These are phyloP conservation scores for Acanthurus tractus DNA, from an alignment of 2,797 vertebrate genomes.

Conservation along the genomic window DNA sequence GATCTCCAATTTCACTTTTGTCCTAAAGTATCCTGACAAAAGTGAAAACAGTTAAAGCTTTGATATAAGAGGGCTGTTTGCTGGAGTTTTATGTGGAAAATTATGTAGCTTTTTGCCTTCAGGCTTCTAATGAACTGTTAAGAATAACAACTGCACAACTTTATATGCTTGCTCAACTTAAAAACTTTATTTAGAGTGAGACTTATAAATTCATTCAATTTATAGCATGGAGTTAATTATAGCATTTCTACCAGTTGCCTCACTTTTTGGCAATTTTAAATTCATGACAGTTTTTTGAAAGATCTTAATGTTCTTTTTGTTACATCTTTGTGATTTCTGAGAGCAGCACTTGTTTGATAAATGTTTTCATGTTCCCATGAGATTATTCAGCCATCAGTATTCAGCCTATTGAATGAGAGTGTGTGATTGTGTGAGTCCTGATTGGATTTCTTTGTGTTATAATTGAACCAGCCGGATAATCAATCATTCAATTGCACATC, in stretches of 20 bases:
- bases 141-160: background rate
- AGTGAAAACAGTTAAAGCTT: background rate
- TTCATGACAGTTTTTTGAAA: background rate
- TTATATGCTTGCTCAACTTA: background rate
- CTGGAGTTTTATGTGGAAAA: slow-evolving; percentile 12
- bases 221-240: background rate
- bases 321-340: background rate
- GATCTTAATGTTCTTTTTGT: slow-evolving; percentile 2
- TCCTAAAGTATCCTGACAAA: background rate
- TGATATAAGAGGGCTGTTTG: slow-evolving; percentile 14
- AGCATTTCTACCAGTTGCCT: background rate
- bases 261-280: background rate
- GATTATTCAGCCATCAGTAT: slow-evolving; percentile 21
- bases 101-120: background rate
- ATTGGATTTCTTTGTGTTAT: slow-evolving; percentile 35
- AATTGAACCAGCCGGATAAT: slow-evolving; percentile 38
- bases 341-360: slow-evolving; percentile 13
- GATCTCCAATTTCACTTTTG: slow-evolving; percentile 6
- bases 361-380: slow-evolving; percentile 15
- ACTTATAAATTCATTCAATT: background rate
- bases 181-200: slow-evolving; percentile 6
- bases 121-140: slow-evolving; percentile 15
- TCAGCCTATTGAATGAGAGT: slow-evolving; percentile 22
- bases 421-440: background rate
- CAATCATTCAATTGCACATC: slow-evolving; percentile 32